Evolutionary conservation across 2,888 invertebrate species (phyloP).

Genomic region (Eilema sororculum): DNA sequence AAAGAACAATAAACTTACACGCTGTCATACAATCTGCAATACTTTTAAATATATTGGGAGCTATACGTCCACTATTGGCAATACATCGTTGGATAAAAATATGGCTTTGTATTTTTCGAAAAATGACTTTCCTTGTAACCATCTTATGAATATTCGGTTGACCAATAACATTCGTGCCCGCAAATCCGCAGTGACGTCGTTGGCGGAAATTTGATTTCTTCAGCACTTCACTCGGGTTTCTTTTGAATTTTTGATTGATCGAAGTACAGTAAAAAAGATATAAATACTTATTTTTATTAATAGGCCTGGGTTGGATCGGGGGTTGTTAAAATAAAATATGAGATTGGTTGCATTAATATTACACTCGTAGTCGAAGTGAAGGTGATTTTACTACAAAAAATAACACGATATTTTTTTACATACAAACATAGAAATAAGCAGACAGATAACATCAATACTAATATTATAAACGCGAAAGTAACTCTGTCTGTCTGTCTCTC

Average conservation of each 20-base stretch:
- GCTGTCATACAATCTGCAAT: not conserved
- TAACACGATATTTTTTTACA: not conserved
- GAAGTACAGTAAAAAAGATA: conserved; percentile 15
- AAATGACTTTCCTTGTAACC: conserved; percentile 39
- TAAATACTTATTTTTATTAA: conserved; percentile 8
- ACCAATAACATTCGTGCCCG: conserved; percentile 49
- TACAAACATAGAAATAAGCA: too few species aligned
- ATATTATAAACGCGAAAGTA: too few species aligned
- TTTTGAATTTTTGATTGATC: conserved; percentile 56
- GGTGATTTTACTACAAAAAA: not conserved
- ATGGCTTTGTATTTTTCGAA: conserved; percentile 41
- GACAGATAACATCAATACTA: too few species aligned
- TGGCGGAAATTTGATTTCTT: conserved; percentile 62
- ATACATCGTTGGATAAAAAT: conserved; percentile 38
- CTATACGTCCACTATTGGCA: not conserved
- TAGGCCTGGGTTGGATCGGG: not conserved
- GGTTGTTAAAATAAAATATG: not conserved
- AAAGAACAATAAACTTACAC: conserved; percentile 6
- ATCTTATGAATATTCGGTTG: conserved; percentile 46
- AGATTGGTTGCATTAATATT: not conserved
- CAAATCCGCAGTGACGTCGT: conserved; percentile 28
- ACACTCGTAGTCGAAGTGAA: not conserved
- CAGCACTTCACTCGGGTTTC: conserved; percentile 46
- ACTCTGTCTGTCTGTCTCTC: too few species aligned
- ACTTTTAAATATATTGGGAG: not conserved